Evolutionary conservation across 2,113 vertebrate genomes (phyloP), one percentile per base, ranked within the genome.

Genomic region (Chelonoidis abingdonii): DNA sequence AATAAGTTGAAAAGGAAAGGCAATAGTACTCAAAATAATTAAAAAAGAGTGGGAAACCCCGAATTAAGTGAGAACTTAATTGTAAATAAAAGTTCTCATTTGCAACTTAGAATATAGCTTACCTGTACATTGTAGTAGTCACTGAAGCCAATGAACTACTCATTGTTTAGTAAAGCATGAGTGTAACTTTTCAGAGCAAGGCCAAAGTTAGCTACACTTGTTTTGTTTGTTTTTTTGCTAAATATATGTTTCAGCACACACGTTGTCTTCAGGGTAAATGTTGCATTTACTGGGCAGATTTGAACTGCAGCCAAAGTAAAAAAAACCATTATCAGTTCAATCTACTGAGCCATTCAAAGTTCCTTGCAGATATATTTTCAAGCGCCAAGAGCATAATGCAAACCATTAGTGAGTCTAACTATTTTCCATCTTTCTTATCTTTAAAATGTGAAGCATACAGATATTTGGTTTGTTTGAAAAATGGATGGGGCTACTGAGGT

Each of bases 251-350:
- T 89, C 75, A 52, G 2, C n/a, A 90, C 89, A 92, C 14, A 50
- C 25, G 53, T 94, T 50, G 88, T 90, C 91, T 88, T 89, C 0
- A 0, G 79, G 95, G 95, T 82, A 94, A 94, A 92, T 95, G 95
- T 95, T 95, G 94, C 92, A 81, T 96, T 92, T 83, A 78, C 38
- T 1, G 3, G 75, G 65, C 92, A 87, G 75, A 78, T 27, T 78
- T 78, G 41, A 95, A 88, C 65, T 97, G 96, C 95, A 94, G 92
- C 75, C 2, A 24, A 75, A 94, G 84, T 92, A 88, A 89, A 89
- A 95, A 94, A 85, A 75, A 79, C 89, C 90, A 83, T 91, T 81
- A 24, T 93, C 25, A 91, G 96, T 96, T 94, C 94, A 87, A 13
- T 9, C 72, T 6, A 1, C 62, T 89, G 87, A 95, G 87, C 93